Evolutionary conservation across 2,113 vertebrate species (phyloP).

Genomic region (Rousettus leschenaultii): DNA sequence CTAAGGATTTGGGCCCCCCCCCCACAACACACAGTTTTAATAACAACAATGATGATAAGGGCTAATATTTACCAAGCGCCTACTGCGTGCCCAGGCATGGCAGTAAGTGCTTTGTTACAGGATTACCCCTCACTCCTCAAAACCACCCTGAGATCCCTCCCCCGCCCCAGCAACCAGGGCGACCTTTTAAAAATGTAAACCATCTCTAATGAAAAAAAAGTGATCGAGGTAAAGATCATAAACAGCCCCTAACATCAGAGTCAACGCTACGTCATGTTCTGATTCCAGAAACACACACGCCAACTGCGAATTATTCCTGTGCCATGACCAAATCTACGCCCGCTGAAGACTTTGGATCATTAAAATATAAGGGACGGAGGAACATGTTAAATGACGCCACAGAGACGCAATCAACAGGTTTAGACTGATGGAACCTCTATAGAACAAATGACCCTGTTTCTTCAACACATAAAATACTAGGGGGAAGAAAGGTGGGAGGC

Average conservation of each 20-base stretch:
- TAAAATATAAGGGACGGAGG: not conserved
- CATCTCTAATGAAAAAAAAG: not conserved
- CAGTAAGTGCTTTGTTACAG: not conserved
- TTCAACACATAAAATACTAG: not conserved
- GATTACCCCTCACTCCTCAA: not conserved
- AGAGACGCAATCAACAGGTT: not conserved
- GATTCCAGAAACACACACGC: not conserved
- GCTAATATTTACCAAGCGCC: not conserved
- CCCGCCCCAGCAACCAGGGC: not conserved
- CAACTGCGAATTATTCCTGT: not conserved
- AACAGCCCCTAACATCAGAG: not conserved
- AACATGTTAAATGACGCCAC: not conserved
- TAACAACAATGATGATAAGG: not conserved
- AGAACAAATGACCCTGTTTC: not conserved
- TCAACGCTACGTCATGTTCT: not conserved
- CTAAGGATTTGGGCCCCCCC: not conserved
- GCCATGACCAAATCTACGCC: not conserved
- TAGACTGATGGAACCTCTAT: not conserved
- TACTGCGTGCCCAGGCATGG: too few relatives aligned
- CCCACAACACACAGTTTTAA: slow-evolving; percentile 11
- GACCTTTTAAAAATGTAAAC: not conserved
- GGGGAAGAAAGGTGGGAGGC: not conserved
- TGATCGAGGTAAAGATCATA: not conserved
- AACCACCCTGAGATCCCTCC: not conserved
- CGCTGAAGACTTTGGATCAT: not conserved